phyloP scores from a whole-genome alignment of 30 jellyfish, hydroid and myxozoan genomes.

The Chironex yamaguchii region DNA sequence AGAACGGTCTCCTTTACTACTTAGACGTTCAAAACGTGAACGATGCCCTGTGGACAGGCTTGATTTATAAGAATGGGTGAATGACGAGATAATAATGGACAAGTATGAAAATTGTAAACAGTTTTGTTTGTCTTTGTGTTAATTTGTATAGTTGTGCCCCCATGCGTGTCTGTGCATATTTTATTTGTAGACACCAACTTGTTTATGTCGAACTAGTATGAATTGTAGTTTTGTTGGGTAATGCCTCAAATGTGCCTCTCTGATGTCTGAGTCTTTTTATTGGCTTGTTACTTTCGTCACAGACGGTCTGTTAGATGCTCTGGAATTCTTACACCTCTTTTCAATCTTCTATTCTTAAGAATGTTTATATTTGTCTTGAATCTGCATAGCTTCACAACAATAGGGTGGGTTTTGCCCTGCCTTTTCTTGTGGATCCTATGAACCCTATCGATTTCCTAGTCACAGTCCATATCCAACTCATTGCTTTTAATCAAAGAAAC shows the following conservation, averaged over 20 bases:
- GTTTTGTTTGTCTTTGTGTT: slow-evolving; percentile 2
- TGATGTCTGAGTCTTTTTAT: neutral
- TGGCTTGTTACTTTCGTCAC: neutral
- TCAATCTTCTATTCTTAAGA: too few relatives aligned
- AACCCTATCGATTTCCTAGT: too few relatives aligned
- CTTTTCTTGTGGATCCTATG: too few relatives aligned
- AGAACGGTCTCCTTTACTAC: slow-evolving; percentile 32
- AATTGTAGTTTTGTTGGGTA: slow-evolving; percentile 14
- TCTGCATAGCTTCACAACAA: too few relatives aligned
- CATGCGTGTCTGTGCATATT: neutral
- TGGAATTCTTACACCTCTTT: too few relatives aligned
- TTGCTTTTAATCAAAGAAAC: too few relatives aligned
- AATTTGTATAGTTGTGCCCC: slow-evolving; percentile 5
- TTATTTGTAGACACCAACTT: neutral
- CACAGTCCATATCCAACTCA: too few relatives aligned
- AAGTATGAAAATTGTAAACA: slow-evolving; percentile 3
- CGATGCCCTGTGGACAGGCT: slow-evolving; percentile 39
- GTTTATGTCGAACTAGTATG: slow-evolving; percentile 5
- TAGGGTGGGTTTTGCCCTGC: too few relatives aligned
- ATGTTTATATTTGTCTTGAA: too few relatives aligned
- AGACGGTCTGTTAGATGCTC: too few relatives aligned
- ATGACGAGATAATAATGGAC: slow-evolving; percentile 18
- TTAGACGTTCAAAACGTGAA: slow-evolving; percentile 26
- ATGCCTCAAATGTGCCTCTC: slow-evolving; percentile 33
- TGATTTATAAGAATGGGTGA: slow-evolving; percentile 22